These are phyloP conservation scores for Antheraea mylitta DNA, from an alignment of 1,140 invertebrate species.

Conservation along the genomic window DNA sequence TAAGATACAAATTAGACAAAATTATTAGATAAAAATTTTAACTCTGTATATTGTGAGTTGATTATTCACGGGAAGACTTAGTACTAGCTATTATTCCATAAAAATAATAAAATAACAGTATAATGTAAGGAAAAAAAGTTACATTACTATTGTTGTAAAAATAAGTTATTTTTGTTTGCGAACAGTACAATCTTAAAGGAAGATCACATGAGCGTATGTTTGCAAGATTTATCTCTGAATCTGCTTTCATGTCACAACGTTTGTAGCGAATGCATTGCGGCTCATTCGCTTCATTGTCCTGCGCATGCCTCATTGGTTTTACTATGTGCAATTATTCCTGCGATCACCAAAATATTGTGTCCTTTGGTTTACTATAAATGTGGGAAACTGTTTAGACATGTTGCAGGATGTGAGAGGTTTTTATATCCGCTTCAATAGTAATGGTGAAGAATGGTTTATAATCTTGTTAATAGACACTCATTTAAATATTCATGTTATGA, in stretches of 20 bases:
- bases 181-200: constrained; percentile 30
- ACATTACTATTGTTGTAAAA: not conserved
- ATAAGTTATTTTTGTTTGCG: constrained; percentile 18
- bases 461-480: not conserved
- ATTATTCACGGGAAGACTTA: too few relatives aligned
- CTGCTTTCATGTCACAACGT: constrained; percentile 55
- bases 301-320: constrained; percentile 53
- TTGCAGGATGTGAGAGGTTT: not conserved
- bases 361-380: not conserved
- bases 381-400: not conserved
- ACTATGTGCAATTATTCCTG: constrained; percentile 49
- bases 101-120: too few relatives aligned
- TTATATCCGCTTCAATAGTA: not conserved
- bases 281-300: constrained; percentile 48
- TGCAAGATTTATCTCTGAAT: constrained; percentile 56
- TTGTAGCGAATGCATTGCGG: constrained; percentile 40
- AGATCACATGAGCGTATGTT: constrained; percentile 54
- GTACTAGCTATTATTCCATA: too few relatives aligned
- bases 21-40: too few relatives aligned
- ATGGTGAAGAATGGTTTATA: not conserved
- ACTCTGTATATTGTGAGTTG: too few relatives aligned
- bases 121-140: too few relatives aligned
- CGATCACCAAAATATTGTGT: constrained; percentile 40
- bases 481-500: too few relatives aligned
- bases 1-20: too few relatives aligned